A percentile compares a stretch with the other conserved stretches of the same genome.
These are phyloP conservation scores for Ara ararauna DNA, from an alignment of 2,797 vertebrate genomes.

Conservation along the genomic window DNA sequence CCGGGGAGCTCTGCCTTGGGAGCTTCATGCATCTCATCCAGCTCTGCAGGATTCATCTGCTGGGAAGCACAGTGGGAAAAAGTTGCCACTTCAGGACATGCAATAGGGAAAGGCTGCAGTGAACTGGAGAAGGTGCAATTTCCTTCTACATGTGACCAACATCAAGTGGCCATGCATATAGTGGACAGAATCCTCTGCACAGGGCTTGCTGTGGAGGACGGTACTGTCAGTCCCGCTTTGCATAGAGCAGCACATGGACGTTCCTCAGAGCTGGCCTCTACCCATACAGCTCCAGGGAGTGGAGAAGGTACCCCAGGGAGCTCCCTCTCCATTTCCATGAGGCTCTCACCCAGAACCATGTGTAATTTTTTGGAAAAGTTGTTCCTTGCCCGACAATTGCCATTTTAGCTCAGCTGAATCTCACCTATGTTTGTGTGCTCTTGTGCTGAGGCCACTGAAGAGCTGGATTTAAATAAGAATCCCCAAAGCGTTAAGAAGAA, in stretches of 20 bases:
- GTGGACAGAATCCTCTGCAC: background rate
- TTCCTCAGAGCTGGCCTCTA: background rate
- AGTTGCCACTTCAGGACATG: background rate
- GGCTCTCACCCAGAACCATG: background rate
- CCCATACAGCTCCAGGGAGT: background rate
- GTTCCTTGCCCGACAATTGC: background rate
- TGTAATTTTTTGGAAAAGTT: background rate
- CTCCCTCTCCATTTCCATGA: background rate
- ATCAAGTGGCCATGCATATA: background rate
- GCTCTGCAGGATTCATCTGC: background rate
- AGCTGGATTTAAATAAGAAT: background rate
- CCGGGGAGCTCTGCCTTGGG: rapidly evolving
- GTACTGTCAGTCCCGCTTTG: background rate
- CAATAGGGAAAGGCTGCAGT: background rate
- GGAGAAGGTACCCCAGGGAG: background rate
- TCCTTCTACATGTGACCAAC: background rate
- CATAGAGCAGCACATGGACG: rapidly evolving
- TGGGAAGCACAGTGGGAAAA: rapidly evolving
- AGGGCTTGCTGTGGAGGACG: background rate
- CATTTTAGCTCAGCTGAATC: background rate
- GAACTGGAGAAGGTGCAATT: background rate
- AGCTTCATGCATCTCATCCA: background rate
- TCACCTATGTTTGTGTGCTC: background rate
- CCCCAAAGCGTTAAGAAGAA: background rate
- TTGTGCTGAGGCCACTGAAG: background rate